These are phyloP conservation scores for Anarhynchus alexandrinus DNA, from an alignment of 2,113 vertebrate genomes.

Conservation along the genomic window DNA sequence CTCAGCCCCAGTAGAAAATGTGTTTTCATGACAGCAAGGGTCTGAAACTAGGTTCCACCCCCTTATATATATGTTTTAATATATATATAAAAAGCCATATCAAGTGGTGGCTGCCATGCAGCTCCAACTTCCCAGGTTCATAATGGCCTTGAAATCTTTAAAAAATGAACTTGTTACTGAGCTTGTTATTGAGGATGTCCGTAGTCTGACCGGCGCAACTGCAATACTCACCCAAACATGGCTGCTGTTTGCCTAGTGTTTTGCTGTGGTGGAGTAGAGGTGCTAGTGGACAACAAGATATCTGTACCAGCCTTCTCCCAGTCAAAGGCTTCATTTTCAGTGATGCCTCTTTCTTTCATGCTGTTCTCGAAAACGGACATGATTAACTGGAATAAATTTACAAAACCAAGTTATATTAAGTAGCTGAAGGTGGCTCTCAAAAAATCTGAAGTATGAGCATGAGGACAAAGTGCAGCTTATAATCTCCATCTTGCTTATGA, in stretches of 20 bases:
- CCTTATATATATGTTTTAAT: too few species aligned
- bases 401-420: neutral
- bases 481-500: neutral
- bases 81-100: neutral
- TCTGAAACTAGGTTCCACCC: neutral
- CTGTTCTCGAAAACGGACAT: constrained; percentile 99
- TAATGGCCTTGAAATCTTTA: neutral
- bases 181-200: neutral
- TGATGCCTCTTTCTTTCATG: constrained; percentile 96
- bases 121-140: neutral
- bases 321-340: constrained; percentile 96
- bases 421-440: neutral
- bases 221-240: constrained; percentile 91
- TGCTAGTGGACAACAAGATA: constrained; percentile 85
- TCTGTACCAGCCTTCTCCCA: constrained; percentile 96
- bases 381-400: constrained; percentile 81
- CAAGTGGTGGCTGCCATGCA: neutral
- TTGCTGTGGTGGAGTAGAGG: constrained; percentile 91
- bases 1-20: neutral
- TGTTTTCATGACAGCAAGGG: neutral
- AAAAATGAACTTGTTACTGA: neutral
- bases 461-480: neutral
- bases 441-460: neutral
- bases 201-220: too few species aligned
- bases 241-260: constrained; percentile 94